Percentiles rank a stretch among this genome's conserved stretches.
These are phyloP conservation scores for Chamaetylas fuelleborni DNA, from an alignment of 2,113 vertebrate genomes.

Conservation along the genomic window DNA sequence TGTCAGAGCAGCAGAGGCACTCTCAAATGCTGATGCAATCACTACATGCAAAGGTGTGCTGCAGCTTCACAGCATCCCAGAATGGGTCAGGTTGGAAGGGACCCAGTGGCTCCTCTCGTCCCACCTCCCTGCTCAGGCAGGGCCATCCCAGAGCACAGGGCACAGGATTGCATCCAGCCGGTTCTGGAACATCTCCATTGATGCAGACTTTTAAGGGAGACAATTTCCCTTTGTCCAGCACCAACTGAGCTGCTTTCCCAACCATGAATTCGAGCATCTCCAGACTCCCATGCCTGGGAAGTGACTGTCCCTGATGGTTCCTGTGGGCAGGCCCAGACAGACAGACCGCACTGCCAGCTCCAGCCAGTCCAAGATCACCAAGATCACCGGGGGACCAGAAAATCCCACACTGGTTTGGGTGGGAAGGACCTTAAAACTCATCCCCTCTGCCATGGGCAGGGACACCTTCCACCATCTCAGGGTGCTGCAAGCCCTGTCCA, in stretches of 20 bases:
- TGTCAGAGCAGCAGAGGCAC: fast-evolving
- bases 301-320: too few relatives aligned
- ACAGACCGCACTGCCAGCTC: too few relatives aligned
- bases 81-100: neutral
- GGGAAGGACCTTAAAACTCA: too few relatives aligned
- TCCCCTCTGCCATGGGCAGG: too few relatives aligned
- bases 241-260: neutral
- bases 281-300: neutral
- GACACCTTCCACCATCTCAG: too few relatives aligned
- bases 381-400: too few relatives aligned
- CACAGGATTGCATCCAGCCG: neutral
- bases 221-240: neutral
- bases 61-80: neutral
- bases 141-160: neutral
- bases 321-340: too few relatives aligned
- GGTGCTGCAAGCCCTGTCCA: too few relatives aligned
- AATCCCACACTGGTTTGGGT: too few relatives aligned
- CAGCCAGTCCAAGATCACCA: too few relatives aligned
- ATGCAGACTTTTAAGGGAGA: neutral
- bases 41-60: neutral
- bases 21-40: neutral
- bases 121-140: neutral
- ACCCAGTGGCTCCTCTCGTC: neutral
- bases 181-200: neutral
- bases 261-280: fast-evolving